A percentile compares a stretch with the other conserved stretches of the same genome.
Conservation (phyloP, 2,888 invertebrate species). For the Chirona hameri region DNA sequence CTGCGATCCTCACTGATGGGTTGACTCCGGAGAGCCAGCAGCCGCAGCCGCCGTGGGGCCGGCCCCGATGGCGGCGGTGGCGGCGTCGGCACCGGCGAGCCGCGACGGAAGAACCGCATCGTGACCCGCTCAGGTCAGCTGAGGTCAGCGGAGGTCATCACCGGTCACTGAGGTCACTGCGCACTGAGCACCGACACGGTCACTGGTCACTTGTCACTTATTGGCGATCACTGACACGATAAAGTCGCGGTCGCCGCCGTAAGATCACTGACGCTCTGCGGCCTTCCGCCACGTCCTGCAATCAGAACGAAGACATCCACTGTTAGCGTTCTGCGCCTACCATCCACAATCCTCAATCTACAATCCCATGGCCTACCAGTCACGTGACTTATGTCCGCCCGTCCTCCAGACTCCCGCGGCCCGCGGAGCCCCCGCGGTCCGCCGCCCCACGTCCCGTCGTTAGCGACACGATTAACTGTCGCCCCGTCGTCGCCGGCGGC, state of each 20-base stretch:
- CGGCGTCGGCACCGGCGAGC: slow-evolving; percentile 5
- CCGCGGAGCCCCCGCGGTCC: not conserved
- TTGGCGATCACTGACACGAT: too few relatives aligned
- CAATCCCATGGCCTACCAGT: not conserved
- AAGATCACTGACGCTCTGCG: not conserved
- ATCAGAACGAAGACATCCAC: not conserved
- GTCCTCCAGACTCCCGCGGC: not conserved
- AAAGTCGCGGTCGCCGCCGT: too few relatives aligned
- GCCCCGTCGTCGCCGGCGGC: not conserved
- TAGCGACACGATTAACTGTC: not conserved
- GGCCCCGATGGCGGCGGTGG: not conserved
- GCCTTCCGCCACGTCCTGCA: not conserved
- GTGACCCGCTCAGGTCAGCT: not conserved
- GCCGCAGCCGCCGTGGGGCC: not conserved
- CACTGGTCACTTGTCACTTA: not conserved
- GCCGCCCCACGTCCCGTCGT: not conserved
- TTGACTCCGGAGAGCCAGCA: not conserved
- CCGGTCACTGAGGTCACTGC: too few relatives aligned
- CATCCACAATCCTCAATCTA: not conserved
- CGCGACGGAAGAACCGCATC: not conserved
- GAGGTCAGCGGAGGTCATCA: too few relatives aligned
- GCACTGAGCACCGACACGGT: not conserved
- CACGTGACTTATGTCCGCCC: not conserved
- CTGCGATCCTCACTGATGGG: slow-evolving; percentile 7
- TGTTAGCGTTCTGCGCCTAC: not conserved